Percentiles rank a stretch among this genome's conserved stretches.
Conservation (phyloP, 2,113 vertebrate genomes). For the Pelusios castaneus region DNA sequence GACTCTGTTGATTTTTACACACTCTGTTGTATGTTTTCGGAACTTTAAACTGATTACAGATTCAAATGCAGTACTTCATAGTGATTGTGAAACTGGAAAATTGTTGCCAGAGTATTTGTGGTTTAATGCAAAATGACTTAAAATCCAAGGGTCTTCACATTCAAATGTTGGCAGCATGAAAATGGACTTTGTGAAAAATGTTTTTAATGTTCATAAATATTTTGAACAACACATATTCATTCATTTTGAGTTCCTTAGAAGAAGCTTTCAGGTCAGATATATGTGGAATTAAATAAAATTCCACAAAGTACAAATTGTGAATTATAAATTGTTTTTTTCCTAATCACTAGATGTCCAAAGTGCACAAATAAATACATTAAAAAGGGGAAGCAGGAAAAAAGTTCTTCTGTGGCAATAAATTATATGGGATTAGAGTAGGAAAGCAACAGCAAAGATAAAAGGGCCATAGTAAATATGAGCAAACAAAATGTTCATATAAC, state of each 20-base stretch:
- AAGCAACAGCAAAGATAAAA: not conserved
- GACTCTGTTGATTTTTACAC: constrained; percentile 48
- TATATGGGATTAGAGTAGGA: not conserved
- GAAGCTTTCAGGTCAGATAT: not conserved
- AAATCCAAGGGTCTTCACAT: not conserved
- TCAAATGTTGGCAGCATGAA: not conserved
- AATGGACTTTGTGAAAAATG: not conserved
- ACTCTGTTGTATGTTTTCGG: constrained; percentile 8
- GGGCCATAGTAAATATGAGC: not conserved
- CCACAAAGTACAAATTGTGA: not conserved
- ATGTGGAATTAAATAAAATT: not conserved
- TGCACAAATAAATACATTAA: not conserved
- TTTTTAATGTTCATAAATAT: not conserved
- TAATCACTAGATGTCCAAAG: not conserved
- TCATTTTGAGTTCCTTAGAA: not conserved
- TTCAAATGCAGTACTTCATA: constrained; percentile 29
- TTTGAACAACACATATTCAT: not conserved
- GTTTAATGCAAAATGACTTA: not conserved
- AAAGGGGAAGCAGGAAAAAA: not conserved
- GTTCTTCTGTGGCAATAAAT: not conserved
- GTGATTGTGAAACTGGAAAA: not conserved
- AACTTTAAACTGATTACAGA: constrained; percentile 34
- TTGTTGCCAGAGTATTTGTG: constrained; percentile 30
- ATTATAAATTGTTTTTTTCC: fast-evolving
- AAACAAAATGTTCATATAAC: fast-evolving